A percentile compares a stretch with the other conserved stretches of the same genome.
These are phyloP conservation scores for Caradrina clavipalpis DNA, from an alignment of 2,888 invertebrate species.

Conservation along the genomic window DNA sequence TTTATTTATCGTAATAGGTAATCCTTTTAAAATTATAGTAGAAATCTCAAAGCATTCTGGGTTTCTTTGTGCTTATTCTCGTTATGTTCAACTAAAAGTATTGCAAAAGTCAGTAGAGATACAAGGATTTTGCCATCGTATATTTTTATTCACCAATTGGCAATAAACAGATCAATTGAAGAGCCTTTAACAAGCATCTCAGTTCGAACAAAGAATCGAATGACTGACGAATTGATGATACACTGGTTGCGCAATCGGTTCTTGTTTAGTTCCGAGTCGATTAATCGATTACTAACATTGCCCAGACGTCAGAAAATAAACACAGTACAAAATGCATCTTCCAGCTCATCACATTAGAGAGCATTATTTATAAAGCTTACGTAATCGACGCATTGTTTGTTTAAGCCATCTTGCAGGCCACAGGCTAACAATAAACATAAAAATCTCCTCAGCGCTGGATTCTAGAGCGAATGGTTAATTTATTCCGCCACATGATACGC, in stretches of 20 bases:
- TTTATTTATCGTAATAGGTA: not conserved
- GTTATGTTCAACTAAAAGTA: conserved; percentile 23
- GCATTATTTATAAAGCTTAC: conserved; percentile 38
- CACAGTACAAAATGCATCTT: conserved; percentile 41
- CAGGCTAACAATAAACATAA: conserved; percentile 11
- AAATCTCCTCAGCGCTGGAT: conserved; percentile 14
- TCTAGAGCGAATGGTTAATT: conserved; percentile 35
- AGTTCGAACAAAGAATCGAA: conserved; percentile 22
- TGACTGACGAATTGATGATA: too few species aligned
- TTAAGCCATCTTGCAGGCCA: conserved; percentile 9
- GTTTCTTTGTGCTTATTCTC: conserved; percentile 18
- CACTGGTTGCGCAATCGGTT: conserved; percentile 33
- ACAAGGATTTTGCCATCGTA: conserved; percentile 13
- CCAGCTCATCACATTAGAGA: not conserved
- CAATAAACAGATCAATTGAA: conserved; percentile 44
- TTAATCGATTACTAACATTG: conserved; percentile 29
- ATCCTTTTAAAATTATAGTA: not conserved
- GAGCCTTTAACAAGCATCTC: conserved; percentile 17
- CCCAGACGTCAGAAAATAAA: conserved; percentile 31
- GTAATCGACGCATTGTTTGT: conserved; percentile 27
- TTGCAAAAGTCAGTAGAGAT: conserved; percentile 20
- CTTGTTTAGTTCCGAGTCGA: conserved; percentile 35
- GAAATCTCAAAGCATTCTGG: not conserved
- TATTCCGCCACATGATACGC: conserved; percentile 28
- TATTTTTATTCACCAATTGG: conserved; percentile 38